Base-by-base conservation (phyloP, 2,888 invertebrate species). In the Automeris io region DNA sequence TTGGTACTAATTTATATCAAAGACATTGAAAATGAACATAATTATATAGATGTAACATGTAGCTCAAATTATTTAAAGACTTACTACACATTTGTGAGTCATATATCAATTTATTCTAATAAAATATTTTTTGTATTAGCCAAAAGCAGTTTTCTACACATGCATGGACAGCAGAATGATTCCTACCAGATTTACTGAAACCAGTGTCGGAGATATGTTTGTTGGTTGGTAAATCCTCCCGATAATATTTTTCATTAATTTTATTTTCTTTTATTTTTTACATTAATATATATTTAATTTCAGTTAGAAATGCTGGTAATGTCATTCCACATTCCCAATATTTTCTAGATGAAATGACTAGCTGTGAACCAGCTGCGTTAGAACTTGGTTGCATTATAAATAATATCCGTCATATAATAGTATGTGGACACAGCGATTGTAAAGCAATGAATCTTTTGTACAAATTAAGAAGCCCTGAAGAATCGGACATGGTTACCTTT, bases 91-190 rank as follows among this genome's bases (percentile, higher is more conserved):
- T n/a, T n/a, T n/a, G n/a, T n/a, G n/a, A n/a, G n/a, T n/a, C n/a
- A n/a, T n/a, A n/a, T n/a, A n/a, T n/a, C 23, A 2, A 23, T 23
- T 2, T 2, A 21, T 6, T 12, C 21, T 29, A 21, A 36, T 8
- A 13, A 24, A 16, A 31, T n/a, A 16, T n/a, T 9, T 12, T 18
- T 32, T 37, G 2, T 18, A 11, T 18, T 32, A 98, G 96, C 98
- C 98, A 11, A 95, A 96, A 89, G 97, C 97, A 47, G 93, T 98
- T 45, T 96, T 98, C 87, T 97, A 98, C 81, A 96, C 97, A 29
- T 99, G 98, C 78, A 98, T 99, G 93, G 98, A 99, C 90, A 96
- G 96, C 75, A 90, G 99, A 81, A 96, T 99, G 94, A 93, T 98
- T 58, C 97, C 98, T 16, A 96, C 98, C 42, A 90, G 96, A 72